A percentile compares a stretch with the other conserved stretches of the same genome.
phyloP scores from a whole-genome alignment of 2,888 invertebrate species.

The Drosophila aldrichi region DNA sequence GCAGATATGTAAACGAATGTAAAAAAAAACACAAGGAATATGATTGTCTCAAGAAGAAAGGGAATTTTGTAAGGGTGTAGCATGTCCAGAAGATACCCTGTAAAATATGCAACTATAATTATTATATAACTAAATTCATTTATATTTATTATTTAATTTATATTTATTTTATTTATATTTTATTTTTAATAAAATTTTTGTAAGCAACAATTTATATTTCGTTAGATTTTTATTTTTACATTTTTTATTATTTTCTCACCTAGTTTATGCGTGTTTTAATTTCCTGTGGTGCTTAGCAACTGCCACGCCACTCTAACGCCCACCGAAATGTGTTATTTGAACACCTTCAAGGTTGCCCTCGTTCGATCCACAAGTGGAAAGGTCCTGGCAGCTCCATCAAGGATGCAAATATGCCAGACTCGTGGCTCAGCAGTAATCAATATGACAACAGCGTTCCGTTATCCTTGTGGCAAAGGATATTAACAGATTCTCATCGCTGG shows the following conservation, averaged over 20 bases:
- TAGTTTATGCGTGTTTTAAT: conserved; percentile 80
- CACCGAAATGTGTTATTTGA: conserved; percentile 74
- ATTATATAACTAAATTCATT: too few species aligned
- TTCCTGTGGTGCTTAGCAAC: conserved; percentile 74
- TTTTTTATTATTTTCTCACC: conserved; percentile 9
- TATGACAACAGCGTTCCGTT: conserved; percentile 48
- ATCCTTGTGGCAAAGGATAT: conserved; percentile 40
- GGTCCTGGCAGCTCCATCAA: not conserved
- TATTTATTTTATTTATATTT: too few species aligned
- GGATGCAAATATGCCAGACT: conserved; percentile 14
- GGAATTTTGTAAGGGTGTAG: not conserved
- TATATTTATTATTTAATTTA: too few species aligned
- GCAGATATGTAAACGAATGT: not conserved
- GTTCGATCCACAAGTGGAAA: conserved; percentile 19
- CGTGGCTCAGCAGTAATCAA: conserved; percentile 38
- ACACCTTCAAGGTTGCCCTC: conserved; percentile 77
- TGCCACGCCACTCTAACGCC: conserved; percentile 62
- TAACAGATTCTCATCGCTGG: conserved; percentile 23
- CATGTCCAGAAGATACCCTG: not conserved
- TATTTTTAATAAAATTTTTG: too few species aligned
- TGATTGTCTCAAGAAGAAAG: not conserved
- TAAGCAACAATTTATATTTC: too few species aligned
- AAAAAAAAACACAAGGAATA: not conserved
- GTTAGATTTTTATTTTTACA: too few species aligned
- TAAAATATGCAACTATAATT: not conserved